A percentile compares a stretch with the other conserved stretches of the same genome.
These are phyloP conservation scores for Danaus chrysippus DNA, from an alignment of 2,888 invertebrate genomes.

Conservation along the genomic window DNA sequence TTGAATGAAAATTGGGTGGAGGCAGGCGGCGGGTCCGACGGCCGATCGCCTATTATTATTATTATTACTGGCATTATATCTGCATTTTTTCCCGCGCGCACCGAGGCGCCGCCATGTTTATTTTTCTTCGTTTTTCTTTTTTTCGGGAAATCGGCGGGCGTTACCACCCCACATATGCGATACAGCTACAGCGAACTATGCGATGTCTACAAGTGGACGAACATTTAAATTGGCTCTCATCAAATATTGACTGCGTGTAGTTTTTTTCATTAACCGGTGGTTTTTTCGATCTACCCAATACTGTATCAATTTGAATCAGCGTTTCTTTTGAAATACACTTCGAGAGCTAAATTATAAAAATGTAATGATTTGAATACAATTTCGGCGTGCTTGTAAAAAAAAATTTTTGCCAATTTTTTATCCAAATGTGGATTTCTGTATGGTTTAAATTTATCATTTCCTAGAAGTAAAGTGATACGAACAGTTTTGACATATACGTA, in stretches of 20 bases:
- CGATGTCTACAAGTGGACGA: constrained; percentile 78
- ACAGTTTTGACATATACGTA: too few relatives aligned
- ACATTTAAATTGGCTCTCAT: constrained; percentile 79
- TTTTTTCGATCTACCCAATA: constrained; percentile 57
- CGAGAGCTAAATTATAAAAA: constrained; percentile 30
- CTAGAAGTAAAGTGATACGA: too few relatives aligned
- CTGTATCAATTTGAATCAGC: constrained; percentile 59
- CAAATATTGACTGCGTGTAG: constrained; percentile 78
- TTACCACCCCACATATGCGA: constrained; percentile 52
- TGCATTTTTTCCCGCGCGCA: constrained; percentile 77
- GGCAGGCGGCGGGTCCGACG: constrained; percentile 56
- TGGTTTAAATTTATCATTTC: too few relatives aligned
- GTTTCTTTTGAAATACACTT: constrained; percentile 49
- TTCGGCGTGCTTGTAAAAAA: constrained; percentile 15
- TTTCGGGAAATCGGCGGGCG: constrained; percentile 67
- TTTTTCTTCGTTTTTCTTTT: constrained; percentile 71
- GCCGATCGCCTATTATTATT: constrained; percentile 77
- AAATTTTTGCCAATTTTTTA: neutral
- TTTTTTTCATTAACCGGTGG: constrained; percentile 73
- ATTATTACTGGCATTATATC: constrained; percentile 79
- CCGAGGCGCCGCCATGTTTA: constrained; percentile 65
- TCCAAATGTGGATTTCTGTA: neutral
- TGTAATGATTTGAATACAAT: constrained; percentile 26
- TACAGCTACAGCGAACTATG: constrained; percentile 63
- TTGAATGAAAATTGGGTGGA: constrained; percentile 77